Percentiles rank a stretch among this genome's conserved stretches.
phyloP scores from a whole-genome alignment of 2,797 vertebrate species.

The Gambusia yucatana region DNA sequence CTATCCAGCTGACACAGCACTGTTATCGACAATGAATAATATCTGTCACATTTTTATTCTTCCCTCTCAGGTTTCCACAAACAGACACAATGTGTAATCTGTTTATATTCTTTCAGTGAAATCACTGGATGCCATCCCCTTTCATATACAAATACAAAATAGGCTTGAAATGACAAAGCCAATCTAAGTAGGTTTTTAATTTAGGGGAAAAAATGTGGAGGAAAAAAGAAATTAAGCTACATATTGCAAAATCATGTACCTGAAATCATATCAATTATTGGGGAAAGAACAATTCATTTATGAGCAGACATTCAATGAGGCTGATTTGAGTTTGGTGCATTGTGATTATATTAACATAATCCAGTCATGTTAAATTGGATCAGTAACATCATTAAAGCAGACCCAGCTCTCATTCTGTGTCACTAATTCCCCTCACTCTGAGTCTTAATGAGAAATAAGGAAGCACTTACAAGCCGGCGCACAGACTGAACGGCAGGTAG shows the following conservation, averaged over 20 bases:
- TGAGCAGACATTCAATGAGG: conserved; percentile 35
- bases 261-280: conserved; percentile 50
- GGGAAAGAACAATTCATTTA: conserved; percentile 58
- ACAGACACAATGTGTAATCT: conserved; percentile 37
- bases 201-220: background rate
- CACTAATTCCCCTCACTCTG: conserved; percentile 68
- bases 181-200: background rate
- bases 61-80: conserved; percentile 40
- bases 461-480: conserved; percentile 54
- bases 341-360: conserved; percentile 76
- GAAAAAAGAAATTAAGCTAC: background rate
- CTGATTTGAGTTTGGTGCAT: conserved; percentile 52
- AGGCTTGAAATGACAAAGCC: background rate
- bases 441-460: conserved; percentile 75
- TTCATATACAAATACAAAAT: background rate
- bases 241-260: conserved; percentile 28
- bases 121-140: background rate
- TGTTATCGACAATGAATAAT: conserved; percentile 59
- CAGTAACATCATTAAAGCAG: conserved; percentile 68
- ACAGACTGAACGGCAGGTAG: conserved; percentile 56
- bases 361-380: conserved; percentile 74
- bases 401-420: conserved; percentile 60
- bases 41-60: conserved; percentile 51
- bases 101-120: conserved; percentile 26
- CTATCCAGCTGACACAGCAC: conserved; percentile 72